phyloP scores from a whole-genome alignment of 2,888 invertebrate genomes.

The Corbicula japonica region DNA sequence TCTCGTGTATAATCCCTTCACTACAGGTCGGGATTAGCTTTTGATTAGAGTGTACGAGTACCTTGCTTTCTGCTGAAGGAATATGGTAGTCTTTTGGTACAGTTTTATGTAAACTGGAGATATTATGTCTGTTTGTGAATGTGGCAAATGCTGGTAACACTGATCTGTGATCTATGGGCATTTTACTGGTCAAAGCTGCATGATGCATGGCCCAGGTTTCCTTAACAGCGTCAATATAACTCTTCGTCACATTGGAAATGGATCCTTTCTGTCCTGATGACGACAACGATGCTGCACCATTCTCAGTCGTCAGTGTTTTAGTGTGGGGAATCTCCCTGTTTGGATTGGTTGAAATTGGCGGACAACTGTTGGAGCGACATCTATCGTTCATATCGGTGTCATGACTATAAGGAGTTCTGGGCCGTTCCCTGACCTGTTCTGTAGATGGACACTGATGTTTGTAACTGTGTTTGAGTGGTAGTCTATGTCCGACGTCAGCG shows the following conservation, averaged over 20 bases:
- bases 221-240: conserved; percentile 49
- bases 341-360: conserved; percentile 42
- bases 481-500: conserved; percentile 44
- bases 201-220: conserved; percentile 62
- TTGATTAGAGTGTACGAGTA: not conserved
- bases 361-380: conserved; percentile 53
- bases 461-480: conserved; percentile 60
- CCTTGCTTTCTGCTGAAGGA: not conserved
- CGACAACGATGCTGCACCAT: not conserved
- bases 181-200: conserved; percentile 37
- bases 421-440: conserved; percentile 18
- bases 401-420: not conserved
- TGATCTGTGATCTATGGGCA: conserved; percentile 15
- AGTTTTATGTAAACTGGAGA: too few species aligned
- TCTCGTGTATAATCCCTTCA: conserved; percentile 9
- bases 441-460: conserved; percentile 27
- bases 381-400: conserved; percentile 21
- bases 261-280: conserved; percentile 19
- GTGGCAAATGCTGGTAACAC: conserved; percentile 57
- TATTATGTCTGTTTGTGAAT: conserved; percentile 40
- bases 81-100: not conserved
- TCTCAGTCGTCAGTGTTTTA: not conserved
- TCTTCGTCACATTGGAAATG: conserved; percentile 12
- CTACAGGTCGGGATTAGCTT: conserved; percentile 34
- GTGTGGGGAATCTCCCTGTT: not conserved